Conservation (phyloP, 1,140 invertebrate species). For the Centruroides sculpturatus region DNA sequence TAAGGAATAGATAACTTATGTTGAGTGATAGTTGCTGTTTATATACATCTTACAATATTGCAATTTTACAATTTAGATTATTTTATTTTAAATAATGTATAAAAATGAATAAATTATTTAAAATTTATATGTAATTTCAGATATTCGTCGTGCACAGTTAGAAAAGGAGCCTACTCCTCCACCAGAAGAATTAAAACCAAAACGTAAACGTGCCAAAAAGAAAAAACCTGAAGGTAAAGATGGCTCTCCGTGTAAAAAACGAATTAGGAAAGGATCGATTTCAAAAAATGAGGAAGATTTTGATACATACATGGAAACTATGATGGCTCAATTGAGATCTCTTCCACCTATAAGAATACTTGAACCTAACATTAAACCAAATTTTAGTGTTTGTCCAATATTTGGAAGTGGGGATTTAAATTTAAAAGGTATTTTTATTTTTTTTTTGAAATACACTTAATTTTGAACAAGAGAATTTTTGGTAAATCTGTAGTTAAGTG, state of each 20-base stretch:
- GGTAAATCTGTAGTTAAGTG: too few species aligned
- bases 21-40: too few species aligned
- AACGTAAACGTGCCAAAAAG: conserved; percentile 19
- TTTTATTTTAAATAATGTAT: too few species aligned
- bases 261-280: conserved; percentile 45
- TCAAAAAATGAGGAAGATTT: conserved; percentile 73
- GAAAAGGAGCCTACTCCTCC: conserved; percentile 22
- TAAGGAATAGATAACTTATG: too few species aligned
- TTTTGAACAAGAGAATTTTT: too few species aligned
- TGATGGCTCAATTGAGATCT: conserved; percentile 66
- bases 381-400: conserved; percentile 61
- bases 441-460: not conserved
- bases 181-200: conserved; percentile 19
- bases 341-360: conserved; percentile 70
- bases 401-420: conserved; percentile 63
- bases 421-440: conserved; percentile 8
- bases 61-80: too few species aligned
- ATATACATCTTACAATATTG: too few species aligned
- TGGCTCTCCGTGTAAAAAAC: conserved; percentile 43
- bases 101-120: too few species aligned
- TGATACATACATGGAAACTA: conserved; percentile 71
- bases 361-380: conserved; percentile 69
- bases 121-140: not conserved
- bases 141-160: conserved; percentile 19
- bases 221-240: conserved; percentile 9